Percentiles rank a stretch among this genome's conserved stretches.
These are phyloP conservation scores for Cantharis lateralis DNA, from an alignment of 2,888 invertebrate species.

Conservation along the genomic window DNA sequence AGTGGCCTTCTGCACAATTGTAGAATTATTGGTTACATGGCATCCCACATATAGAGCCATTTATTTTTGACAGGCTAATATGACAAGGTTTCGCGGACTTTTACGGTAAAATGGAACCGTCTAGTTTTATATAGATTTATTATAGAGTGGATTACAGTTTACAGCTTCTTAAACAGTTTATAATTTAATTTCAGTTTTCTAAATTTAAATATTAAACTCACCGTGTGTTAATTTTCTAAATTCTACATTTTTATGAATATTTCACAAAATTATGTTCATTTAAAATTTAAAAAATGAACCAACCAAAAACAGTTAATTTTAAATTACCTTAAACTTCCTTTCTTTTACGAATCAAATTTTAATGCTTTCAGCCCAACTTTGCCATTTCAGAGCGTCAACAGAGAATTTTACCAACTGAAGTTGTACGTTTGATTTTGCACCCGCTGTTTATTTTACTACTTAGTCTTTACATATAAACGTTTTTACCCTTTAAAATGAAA, in stretches of 20 bases:
- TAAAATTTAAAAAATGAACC: background rate
- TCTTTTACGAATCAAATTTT: background rate
- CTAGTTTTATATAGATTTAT: background rate
- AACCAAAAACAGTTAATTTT: background rate
- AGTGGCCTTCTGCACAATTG: background rate
- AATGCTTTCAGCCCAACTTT: conserved; percentile 8
- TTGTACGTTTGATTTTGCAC: conserved; percentile 18
- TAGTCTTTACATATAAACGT: background rate
- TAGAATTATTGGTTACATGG: background rate
- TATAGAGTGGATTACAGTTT: background rate
- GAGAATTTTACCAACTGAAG: conserved; percentile 7
- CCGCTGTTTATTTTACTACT: conserved; percentile 17
- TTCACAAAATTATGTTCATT: background rate
- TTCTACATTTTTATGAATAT: background rate
- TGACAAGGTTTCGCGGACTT: background rate
- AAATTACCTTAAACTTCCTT: background rate
- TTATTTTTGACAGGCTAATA: background rate
- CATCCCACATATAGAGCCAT: background rate
- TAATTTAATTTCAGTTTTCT: background rate
- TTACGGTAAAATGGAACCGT: background rate
- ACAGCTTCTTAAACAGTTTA: background rate
- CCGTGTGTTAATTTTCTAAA: background rate
- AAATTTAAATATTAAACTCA: background rate
- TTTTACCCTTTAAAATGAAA: background rate
- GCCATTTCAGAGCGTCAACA: conserved; percentile 13